Conservation (phyloP, 1,140 invertebrate species). For the Thaumetopoea pityocampa region DNA sequence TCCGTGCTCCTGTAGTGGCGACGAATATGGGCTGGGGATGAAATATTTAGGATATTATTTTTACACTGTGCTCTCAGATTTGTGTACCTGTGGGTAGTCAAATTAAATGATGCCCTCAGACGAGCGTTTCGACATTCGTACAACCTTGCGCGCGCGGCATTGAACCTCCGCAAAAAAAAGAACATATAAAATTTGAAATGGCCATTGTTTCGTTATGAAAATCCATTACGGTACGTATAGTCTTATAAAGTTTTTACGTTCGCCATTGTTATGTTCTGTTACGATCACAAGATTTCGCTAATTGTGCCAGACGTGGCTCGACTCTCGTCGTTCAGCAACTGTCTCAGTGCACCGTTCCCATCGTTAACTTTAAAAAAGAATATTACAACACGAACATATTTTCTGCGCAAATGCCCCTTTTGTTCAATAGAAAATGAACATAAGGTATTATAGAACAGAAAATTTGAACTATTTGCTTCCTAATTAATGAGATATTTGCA, state of each 20-base stretch:
- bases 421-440: constrained; percentile 7
- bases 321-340: constrained; percentile 17
- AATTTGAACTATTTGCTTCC: too few species aligned
- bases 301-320: constrained; percentile 20
- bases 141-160: constrained; percentile 26
- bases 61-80: too few species aligned
- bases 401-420: constrained; percentile 2
- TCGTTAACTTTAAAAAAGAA: constrained; percentile 17
- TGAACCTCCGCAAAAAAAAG: constrained; percentile 21
- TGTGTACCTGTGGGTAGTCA: too few species aligned
- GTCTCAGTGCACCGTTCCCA: constrained; percentile 32
- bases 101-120: constrained; percentile 2
- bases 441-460: too few species aligned
- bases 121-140: constrained; percentile 11
- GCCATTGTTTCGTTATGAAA: constrained; percentile 15
- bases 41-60: too few species aligned
- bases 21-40: too few species aligned
- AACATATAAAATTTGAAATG: constrained; percentile 10
- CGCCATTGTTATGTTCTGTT: constrained; percentile 25
- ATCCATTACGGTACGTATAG: constrained; percentile 8
- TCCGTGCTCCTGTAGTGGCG: too few species aligned
- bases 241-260: constrained; percentile 20
- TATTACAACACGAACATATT: constrained; percentile 10
- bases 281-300: constrained; percentile 34
- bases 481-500: too few species aligned